These are phyloP conservation scores for Calcarius lapponicus DNA, from an alignment of 2,797 vertebrate genomes.

Conservation along the genomic window DNA sequence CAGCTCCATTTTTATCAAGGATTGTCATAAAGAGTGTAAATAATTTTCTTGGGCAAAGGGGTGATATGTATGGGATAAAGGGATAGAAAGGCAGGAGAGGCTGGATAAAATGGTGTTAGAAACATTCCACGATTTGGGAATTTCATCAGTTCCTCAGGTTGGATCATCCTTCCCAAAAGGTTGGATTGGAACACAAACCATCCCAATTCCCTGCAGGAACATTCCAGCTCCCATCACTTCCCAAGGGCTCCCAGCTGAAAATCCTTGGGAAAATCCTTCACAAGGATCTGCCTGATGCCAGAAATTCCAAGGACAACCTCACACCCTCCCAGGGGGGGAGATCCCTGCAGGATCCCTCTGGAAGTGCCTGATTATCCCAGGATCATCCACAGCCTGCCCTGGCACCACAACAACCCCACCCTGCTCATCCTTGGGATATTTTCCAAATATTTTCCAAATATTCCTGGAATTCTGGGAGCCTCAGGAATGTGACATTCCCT, in stretches of 20 bases:
- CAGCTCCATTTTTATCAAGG: background rate
- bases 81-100: background rate
- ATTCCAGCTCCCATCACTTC: background rate
- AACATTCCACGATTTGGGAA: background rate
- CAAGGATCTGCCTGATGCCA: background rate
- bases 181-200: background rate
- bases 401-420: background rate
- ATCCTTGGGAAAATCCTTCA: background rate
- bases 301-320: background rate
- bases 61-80: background rate
- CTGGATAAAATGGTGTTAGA: fast-evolving
- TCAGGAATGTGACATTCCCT: background rate
- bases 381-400: background rate
- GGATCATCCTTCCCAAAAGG: background rate
- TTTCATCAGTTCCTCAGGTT: background rate
- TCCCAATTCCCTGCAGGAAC: background rate
- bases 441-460: background rate
- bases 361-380: background rate
- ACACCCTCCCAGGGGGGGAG: too few relatives aligned
- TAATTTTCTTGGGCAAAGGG: background rate
- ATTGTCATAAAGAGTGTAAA: background rate
- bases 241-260: background rate
- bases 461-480: background rate
- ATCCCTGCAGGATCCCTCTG: background rate
- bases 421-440: fast-evolving